Conservation (phyloP, 2,113 vertebrate genomes). For the Pholis gunnellus region DNA sequence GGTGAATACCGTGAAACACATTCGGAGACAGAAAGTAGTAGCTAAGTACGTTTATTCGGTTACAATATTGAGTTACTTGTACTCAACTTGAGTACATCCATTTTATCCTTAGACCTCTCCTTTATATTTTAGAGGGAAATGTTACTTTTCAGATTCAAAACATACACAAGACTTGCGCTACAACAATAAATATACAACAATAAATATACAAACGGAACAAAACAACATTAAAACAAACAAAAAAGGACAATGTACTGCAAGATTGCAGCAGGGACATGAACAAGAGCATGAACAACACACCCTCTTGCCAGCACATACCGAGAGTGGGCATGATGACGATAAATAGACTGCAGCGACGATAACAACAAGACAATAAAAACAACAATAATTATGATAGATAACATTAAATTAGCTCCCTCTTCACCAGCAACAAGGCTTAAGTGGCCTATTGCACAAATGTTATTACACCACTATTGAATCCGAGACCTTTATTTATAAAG, state of each 20-base stretch:
- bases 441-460: background rate
- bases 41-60: background rate
- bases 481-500: background rate
- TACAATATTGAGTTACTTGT: too few species aligned
- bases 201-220: background rate
- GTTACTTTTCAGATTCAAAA: background rate
- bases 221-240: background rate
- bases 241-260: background rate
- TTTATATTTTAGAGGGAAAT: background rate
- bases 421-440: background rate
- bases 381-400: background rate
- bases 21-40: background rate
- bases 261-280: background rate
- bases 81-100: background rate
- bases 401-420: background rate
- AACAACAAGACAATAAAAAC: background rate
- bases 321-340: background rate
- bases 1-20: conserved; percentile 5
- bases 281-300: background rate
- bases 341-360: background rate
- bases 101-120: background rate
- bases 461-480: background rate
- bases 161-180: background rate
- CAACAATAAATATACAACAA: background rate
- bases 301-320: background rate